Base-by-base conservation (phyloP, 2,888 invertebrate genomes). In the Tiliacea citrago region DNA sequence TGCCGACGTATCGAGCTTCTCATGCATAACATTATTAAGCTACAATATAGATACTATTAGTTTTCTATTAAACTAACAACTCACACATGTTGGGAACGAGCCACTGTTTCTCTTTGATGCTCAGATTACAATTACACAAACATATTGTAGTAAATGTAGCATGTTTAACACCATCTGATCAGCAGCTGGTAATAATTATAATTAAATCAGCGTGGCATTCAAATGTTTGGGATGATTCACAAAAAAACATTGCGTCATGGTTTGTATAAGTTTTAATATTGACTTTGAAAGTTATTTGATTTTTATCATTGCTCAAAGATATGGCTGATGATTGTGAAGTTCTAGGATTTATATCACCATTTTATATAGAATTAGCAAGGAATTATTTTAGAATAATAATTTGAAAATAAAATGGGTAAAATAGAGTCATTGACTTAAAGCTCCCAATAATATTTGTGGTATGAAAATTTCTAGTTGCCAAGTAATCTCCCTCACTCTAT, bases 61-160 rank as follows among this genome's bases (percentile, higher is more conserved):
- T 72, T 81, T 68, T 29, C 73, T 69, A 66, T 69, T n/a, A 77
- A 49, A 60, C 73, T 35, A 82, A 67, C 58, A 49, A 62, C 13
- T 10, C 29, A 24, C 80, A 81, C 71, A 81, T 81, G 81, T 68
- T 57, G 51, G 16, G 53, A 61, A 39, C 24, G 24, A 67, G 53
- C 53, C 61, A 73, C 68, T 53, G 68, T 77, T 67, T 21, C 82
- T 42, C 82, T 82, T 60, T 73, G 81, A 69, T 82, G 35, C 53
- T 82, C 68, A 53, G n/a, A 73, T 81, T 81, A 81, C 78, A 82
- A 68, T 72, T 67, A 81, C 66, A 73, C 77, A 72, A 68, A 80
- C 82, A 81, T 24, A 68, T 49, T 49, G 74, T 68, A 66, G 58
- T 65, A 75, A 65, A 80, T 68, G 81, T 47, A 61, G n/a, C 66